phyloP scores from a whole-genome alignment of 2,888 invertebrate species.

The Apamea sordens region DNA sequence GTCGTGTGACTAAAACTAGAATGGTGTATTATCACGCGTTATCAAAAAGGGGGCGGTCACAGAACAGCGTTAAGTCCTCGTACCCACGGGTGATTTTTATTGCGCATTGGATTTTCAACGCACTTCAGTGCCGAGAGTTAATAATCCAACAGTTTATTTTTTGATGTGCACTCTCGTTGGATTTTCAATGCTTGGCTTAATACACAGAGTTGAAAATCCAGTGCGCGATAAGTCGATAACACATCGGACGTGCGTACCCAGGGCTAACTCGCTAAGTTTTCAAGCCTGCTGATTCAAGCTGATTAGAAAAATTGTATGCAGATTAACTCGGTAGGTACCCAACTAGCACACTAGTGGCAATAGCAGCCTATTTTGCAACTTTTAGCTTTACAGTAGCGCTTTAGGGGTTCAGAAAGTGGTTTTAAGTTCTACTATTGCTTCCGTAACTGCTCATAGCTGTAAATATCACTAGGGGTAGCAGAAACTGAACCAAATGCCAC shows the following conservation, averaged over 20 bases:
- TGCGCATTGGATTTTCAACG: neutral
- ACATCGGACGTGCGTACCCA: neutral
- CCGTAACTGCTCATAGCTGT: too few relatives aligned
- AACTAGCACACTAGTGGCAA: too few relatives aligned
- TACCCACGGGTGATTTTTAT: neutral
- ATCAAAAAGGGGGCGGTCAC: conserved; percentile 53
- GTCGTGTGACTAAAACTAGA: conserved; percentile 12
- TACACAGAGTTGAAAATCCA: too few relatives aligned
- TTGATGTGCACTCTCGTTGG: too few relatives aligned
- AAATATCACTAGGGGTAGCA: too few relatives aligned
- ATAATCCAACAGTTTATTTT: neutral
- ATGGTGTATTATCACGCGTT: conserved; percentile 32
- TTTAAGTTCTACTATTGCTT: too few relatives aligned
- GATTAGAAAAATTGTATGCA: conserved; percentile 11
- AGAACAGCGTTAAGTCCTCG: neutral
- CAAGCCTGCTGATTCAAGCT: neutral
- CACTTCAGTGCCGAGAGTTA: neutral
- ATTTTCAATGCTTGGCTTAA: too few relatives aligned
- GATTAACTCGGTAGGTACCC: neutral
- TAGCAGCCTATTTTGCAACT: too few relatives aligned
- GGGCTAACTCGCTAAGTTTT: neutral
- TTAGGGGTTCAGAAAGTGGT: too few relatives aligned
- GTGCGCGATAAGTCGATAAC: neutral
- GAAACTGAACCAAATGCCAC: too few relatives aligned
- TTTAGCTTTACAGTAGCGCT: too few relatives aligned